Conservation (phyloP, 2,797 vertebrate species). For the Urocyon cinereoargenteus region DNA sequence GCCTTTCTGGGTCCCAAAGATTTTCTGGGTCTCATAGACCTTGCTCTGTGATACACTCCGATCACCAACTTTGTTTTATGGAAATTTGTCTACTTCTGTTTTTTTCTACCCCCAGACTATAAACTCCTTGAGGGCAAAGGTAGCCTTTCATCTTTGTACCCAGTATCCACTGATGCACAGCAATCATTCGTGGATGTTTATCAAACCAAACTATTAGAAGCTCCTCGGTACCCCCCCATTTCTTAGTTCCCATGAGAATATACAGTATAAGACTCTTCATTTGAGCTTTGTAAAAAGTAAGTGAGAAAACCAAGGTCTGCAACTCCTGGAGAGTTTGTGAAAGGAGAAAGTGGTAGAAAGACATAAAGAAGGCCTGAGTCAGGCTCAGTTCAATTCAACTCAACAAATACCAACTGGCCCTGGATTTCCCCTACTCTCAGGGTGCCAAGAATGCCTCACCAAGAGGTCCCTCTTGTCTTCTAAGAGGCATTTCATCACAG, state of each 20-base stretch:
- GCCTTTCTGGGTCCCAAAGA: background rate
- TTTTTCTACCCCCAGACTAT: background rate
- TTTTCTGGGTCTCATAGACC: background rate
- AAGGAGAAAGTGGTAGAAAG: background rate
- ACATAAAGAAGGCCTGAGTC: background rate
- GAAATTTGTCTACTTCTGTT: background rate
- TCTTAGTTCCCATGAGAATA: background rate
- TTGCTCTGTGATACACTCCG: background rate
- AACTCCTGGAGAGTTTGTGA: background rate
- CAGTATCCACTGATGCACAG: background rate
- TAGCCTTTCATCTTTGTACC: background rate
- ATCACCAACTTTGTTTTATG: background rate
- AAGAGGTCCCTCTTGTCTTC: constrained; percentile 82
- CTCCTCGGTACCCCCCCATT: background rate
- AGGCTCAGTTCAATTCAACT: background rate
- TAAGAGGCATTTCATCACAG: constrained; percentile 88
- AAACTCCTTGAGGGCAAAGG: background rate
- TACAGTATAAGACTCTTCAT: background rate
- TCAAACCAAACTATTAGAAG: background rate
- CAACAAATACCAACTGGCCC: background rate
- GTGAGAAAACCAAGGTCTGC: background rate
- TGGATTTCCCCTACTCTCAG: fast-evolving
- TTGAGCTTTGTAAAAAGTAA: constrained; percentile 4
- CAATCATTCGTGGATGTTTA: background rate
- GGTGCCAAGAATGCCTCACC: constrained; percentile 79